Base-by-base conservation (phyloP, 2,888 invertebrate genomes). In the Harpalus rufipes region DNA sequence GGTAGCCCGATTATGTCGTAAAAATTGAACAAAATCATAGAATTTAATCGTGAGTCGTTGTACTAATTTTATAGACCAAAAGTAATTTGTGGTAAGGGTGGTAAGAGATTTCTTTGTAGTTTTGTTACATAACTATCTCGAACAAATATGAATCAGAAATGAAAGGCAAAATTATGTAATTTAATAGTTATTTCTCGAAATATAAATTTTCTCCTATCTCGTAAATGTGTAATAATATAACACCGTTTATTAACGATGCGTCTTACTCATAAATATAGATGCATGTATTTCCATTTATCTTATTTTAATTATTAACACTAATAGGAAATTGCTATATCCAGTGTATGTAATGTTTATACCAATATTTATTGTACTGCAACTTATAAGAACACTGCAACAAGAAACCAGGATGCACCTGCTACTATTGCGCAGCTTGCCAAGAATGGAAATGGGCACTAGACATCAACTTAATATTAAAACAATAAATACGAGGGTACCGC, bases 321-420 rank as follows among this genome's bases (percentile, higher is more conserved):
- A 51, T 51, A 4, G 10, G 12, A 63, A 25, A 25, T 68, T 68
- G 44, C 21, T 74, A 74, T 44, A 74, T 74, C 51, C 18, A 44
- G 1, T 74, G 18, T 74, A 41, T 51, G 44, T 74, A 21, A 44
- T 44, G 44, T 74, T 44, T 44, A 44, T 41, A 7, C 41, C 18
- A 18, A 44, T 41, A 74, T 74, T 44, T 74, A 74, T 74, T 41
- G 41, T 74, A 51, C 72, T 74, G 72, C 72, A 74, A 32, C 44
- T 51, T 51, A 51, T 51, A 51, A 51, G 44, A 51, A 51, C 12
- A 51, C 44, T 25, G 25, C 63, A 14, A 63, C 63, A 7, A 51
- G 10, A 51, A 63, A 18, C 44, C 72, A 68, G 41, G 41, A 16
- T 74, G 72, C 72, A 74, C 72, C 72, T 74, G 72, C 16, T 68